phyloP scores from a whole-genome alignment of 2,888 invertebrate genomes.

The Hirtodrosophila cameraria region DNA sequence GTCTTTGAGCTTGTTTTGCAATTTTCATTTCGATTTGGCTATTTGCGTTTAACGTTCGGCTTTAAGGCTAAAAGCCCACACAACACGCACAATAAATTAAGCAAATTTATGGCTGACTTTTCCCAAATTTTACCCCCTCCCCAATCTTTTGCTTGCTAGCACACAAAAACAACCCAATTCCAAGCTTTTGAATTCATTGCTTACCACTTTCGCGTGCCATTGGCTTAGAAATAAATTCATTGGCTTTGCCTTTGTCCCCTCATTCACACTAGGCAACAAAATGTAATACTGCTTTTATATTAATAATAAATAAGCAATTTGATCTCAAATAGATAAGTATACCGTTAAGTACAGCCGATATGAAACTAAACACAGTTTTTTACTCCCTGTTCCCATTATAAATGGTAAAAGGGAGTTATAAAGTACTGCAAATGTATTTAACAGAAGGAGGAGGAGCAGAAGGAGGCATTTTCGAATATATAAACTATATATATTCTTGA shows the following conservation, averaged over 20 bases:
- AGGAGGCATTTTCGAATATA: too few species aligned
- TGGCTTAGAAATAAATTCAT: conserved; percentile 34
- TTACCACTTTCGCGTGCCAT: conserved; percentile 60
- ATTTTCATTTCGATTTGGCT: conserved; percentile 43
- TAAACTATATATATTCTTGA: too few species aligned
- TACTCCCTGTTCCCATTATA: too few species aligned
- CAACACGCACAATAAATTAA: conserved; percentile 70
- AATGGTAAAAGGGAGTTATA: too few species aligned
- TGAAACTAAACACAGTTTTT: too few species aligned
- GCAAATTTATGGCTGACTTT: conserved; percentile 62
- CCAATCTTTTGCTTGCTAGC: too few species aligned
- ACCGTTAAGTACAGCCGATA: too few species aligned
- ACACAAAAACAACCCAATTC: not conserved
- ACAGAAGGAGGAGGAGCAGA: too few species aligned
- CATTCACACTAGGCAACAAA: conserved; percentile 34
- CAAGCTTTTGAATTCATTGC: conserved; percentile 35
- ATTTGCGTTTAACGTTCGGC: conserved; percentile 32
- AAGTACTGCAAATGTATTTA: too few species aligned
- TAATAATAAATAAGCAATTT: too few species aligned
- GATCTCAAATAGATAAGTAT: too few species aligned
- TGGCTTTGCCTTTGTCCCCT: conserved; percentile 17
- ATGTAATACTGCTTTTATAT: not conserved
- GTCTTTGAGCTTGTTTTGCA: conserved; percentile 20
- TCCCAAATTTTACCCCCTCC: not conserved
- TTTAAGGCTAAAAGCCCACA: conserved; percentile 56